Base-by-base conservation (phyloP, 2,888 invertebrate genomes). In the Synergus umbraculus region DNA sequence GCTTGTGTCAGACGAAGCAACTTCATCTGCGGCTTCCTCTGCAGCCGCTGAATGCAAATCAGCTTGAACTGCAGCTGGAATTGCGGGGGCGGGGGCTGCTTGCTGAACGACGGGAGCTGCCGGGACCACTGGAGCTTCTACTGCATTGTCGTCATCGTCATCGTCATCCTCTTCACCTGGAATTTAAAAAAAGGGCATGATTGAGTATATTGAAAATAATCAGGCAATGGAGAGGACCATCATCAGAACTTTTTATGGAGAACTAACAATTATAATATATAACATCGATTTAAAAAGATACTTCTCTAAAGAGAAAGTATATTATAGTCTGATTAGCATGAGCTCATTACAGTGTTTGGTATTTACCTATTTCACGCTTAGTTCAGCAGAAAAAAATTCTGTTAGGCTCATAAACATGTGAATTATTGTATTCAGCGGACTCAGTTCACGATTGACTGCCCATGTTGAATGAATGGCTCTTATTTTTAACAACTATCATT, bases 131-230 rank as follows among this genome's bases (percentile, higher is more conserved):
- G 90, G 92, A 10, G 92, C 92, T 64, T 93, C 94, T 7, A 46
- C 67, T 44, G 73, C 15, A 18, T 22, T 29, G 73, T 94, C 93
- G 12, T 93, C 93, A 76, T 93, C 93, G 76, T 93, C 93, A 67
- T 94, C 94, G 76, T 94, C 94, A 80, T 96, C 95, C 76, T 95
- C 94, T 79, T 94, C 94, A 2, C 84, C 85, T 84, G 81, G 0
- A 67, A 82, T 63, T 46, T 7, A 4, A 73, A n/a, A 73, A 73
- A 73, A 46, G 13, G 9, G 9, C 0, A 49, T 13, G 12, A 9
- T 22, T 29, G 22, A 29, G 29, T 29, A 29, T 3, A 29, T 3
- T 29, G 29, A 3, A 29, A 29, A 29, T 29, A 29, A 29, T 3
- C 29, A 29, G 29, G 29, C 29, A 29, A 29, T 29, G 3, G 29